Percentiles rank a stretch among this genome's conserved stretches.
Conservation (phyloP, 2,888 invertebrate species). For the Atrina japonica region DNA sequence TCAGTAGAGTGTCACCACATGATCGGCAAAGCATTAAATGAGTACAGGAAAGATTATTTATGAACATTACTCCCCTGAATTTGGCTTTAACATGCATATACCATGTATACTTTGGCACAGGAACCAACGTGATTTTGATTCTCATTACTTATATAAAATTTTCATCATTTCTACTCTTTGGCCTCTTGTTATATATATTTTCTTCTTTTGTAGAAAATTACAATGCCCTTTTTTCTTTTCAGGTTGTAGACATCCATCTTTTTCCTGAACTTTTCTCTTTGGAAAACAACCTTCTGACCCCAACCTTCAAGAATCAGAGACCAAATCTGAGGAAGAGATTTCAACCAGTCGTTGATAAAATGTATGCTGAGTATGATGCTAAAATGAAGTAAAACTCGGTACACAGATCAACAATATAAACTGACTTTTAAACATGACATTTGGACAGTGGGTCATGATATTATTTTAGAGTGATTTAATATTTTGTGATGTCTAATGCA, state of each 20-base stretch:
- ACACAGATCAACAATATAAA: too few relatives aligned
- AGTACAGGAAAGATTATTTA: too few relatives aligned
- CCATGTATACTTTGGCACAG: too few relatives aligned
- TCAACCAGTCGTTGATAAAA: conserved; percentile 50
- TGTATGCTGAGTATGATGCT: conserved; percentile 63
- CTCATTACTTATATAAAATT: conserved; percentile 1
- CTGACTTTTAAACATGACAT: too few relatives aligned
- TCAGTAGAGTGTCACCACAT: too few relatives aligned
- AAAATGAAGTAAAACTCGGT: conserved; percentile 2
- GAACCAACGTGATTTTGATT: not conserved
- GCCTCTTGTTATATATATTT: not conserved
- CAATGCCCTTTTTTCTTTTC: conserved; percentile 42
- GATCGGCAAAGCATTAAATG: too few relatives aligned
- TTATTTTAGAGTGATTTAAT: too few relatives aligned
- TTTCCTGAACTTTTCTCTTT: conserved; percentile 97
- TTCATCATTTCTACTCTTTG: not conserved
- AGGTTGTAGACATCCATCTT: conserved; percentile 93
- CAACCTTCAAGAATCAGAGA: conserved; percentile 96
- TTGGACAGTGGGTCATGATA: too few relatives aligned
- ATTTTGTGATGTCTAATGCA: too few relatives aligned
- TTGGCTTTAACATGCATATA: too few relatives aligned
- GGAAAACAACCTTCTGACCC: conserved; percentile 96
- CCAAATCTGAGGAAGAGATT: conserved; percentile 82
- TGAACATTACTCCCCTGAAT: too few relatives aligned
- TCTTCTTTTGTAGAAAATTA: not conserved